Evolutionary conservation across 2,888 invertebrate genomes (phyloP).

Genomic region (Andricus quercusramuli): DNA sequence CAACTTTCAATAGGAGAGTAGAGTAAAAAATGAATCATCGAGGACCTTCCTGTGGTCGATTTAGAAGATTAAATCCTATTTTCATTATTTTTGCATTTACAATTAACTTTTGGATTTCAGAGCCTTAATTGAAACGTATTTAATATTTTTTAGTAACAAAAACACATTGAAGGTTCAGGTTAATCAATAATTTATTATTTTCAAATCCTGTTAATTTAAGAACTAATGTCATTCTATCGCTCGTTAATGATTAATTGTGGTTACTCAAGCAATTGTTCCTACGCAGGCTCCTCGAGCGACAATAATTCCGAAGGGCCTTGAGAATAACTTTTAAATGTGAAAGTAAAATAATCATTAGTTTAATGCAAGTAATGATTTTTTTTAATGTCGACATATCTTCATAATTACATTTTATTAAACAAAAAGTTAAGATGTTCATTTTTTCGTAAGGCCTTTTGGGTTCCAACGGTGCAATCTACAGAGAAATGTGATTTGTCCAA

Average conservation of each 20-base stretch:
- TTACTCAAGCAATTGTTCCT: conserved; percentile 22
- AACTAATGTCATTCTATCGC: not conserved
- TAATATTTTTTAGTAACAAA: no score
- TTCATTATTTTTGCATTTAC: no score
- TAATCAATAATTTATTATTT: not conserved
- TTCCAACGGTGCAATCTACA: not conserved
- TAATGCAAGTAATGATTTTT: not conserved
- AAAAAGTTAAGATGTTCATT: not conserved
- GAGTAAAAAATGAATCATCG: no score
- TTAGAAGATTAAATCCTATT: no score
- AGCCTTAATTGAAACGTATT: no score
- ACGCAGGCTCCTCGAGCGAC: conserved; percentile 29
- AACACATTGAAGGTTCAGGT: no score
- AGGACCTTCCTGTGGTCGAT: no score
- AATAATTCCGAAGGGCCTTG: conserved; percentile 40
- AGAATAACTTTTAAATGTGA: conserved; percentile 22
- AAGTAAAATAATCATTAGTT: not conserved
- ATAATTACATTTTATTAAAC: not conserved
- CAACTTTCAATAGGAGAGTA: not conserved
- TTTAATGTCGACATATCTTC: not conserved
- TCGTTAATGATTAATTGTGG: not conserved
- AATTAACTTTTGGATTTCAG: no score
- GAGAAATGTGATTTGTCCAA: conserved; percentile 35
- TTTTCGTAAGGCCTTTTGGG: conserved; percentile 23
- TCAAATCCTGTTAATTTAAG: conserved; percentile 9